Evolutionary conservation across 1,140 invertebrate species (phyloP), one percentile per base, ranked within the genome.

Genomic region (Scaptomyza graminum): DNA sequence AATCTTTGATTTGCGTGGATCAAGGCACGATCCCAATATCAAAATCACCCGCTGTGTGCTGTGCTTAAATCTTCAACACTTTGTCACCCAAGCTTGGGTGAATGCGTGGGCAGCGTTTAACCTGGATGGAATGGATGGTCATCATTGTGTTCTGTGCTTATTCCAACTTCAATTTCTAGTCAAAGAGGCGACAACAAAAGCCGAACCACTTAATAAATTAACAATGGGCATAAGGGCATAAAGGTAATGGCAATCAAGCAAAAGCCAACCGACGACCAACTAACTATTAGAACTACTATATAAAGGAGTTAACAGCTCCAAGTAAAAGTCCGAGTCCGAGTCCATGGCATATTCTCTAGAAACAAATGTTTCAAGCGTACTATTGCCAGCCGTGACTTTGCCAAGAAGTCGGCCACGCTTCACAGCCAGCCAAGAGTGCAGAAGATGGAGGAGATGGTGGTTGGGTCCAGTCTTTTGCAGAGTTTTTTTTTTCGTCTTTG

Each of bases 321-420:
- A 49, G 63, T 62, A n/a, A n/a, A n/a, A n/a, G n/a, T 56, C 52
- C 47, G 41, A 67, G 65, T 56, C 62, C 18, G 18, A 18, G 18
- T 18, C 18, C 18, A 18, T 3, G 18, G n/a, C n/a, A n/a, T n/a
- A 18, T 1, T 18, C 18, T 18, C 18, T 1, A 18, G 18, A 18
- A 47, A 74, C 56, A 60, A 25, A 22, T 50, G 70, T 50, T 73
- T 57, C 70, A 73, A 68, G 2, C 18, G 18, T 65, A 64, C 55
- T 65, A 68, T 60, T 73, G 60, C 50, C 62, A 78, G 82, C 82
- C 82, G 82, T 87, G 82, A 87, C 78, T 88, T 66, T 71, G 60
- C 60, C 74, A 69, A 81, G 82, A 85, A 87, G 82, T 87, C 59
- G 66, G 82, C 74, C 63, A 85, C 82, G 82, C 82, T 82, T 85